These are phyloP conservation scores for Equus quagga DNA, from an alignment of 2,113 vertebrate genomes.

Conservation along the genomic window DNA sequence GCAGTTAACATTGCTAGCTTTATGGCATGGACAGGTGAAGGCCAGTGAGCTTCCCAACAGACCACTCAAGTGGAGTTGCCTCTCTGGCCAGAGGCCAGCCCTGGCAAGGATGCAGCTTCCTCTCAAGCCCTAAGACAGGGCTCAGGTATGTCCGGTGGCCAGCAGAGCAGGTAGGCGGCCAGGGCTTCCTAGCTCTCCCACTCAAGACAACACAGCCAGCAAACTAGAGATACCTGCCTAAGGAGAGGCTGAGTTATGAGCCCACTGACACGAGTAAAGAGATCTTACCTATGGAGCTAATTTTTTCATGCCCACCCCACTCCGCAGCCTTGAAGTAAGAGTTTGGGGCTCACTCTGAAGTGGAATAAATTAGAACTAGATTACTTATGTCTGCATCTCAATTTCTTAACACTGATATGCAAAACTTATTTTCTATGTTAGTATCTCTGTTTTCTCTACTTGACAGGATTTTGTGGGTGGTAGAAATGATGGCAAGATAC, in stretches of 20 bases:
- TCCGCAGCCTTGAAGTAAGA: not conserved
- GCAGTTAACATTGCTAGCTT: not conserved
- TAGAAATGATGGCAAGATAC: not conserved
- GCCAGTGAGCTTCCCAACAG: not conserved
- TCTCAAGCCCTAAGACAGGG: not conserved
- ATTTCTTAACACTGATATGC: not conserved
- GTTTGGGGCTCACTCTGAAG: not conserved
- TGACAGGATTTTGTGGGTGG: not conserved
- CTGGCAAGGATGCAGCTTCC: not conserved
- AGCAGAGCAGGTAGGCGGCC: not conserved
- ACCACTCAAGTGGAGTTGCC: not conserved
- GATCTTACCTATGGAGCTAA: not conserved
- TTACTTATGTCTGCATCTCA: not conserved
- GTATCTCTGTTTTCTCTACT: not conserved
- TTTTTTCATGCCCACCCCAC: not conserved
- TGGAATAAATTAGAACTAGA: not conserved
- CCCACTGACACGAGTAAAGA: not conserved
- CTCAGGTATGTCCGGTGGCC: not conserved
- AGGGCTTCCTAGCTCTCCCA: not conserved
- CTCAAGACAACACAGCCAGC: not conserved
- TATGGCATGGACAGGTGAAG: not conserved
- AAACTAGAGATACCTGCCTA: not conserved
- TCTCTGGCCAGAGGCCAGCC: conserved; percentile 13
- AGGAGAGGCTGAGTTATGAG: not conserved
- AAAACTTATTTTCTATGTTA: not conserved